Evolutionary conservation across 2,113 vertebrate genomes (phyloP).

Genomic region (Regulus satrapa): DNA sequence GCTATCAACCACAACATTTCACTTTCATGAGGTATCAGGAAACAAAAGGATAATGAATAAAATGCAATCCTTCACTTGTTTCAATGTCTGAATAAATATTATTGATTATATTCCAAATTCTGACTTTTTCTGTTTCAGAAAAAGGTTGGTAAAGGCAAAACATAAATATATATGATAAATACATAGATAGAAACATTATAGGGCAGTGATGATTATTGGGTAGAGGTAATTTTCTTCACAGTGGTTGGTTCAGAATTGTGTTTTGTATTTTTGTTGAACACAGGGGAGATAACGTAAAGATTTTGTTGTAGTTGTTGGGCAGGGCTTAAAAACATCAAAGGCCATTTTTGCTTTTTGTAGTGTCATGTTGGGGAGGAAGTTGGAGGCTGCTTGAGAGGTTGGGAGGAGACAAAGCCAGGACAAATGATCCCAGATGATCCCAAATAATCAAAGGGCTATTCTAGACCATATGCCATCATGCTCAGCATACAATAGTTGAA

Average conservation of each 20-base stretch:
- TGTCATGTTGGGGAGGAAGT: background rate
- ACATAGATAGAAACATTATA: background rate
- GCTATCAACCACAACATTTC: background rate
- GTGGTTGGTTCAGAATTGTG: background rate
- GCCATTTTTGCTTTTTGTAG: background rate
- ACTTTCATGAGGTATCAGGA: background rate
- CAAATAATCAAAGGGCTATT: background rate
- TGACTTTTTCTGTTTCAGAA: background rate
- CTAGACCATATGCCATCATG: background rate
- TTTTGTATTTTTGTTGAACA: background rate
- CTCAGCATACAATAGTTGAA: background rate
- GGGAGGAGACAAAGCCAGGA: background rate
- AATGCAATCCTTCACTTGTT: background rate
- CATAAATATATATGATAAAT: too few species aligned
- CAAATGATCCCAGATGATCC: background rate
- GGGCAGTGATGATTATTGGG: background rate
- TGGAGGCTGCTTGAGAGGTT: rapidly evolving
- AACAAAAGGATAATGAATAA: background rate
- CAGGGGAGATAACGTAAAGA: rapidly evolving
- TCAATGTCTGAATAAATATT: background rate
- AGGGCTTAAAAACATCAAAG: background rate
- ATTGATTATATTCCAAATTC: background rate
- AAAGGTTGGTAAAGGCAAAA: background rate
- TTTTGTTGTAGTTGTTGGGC: background rate
- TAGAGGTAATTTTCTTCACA: background rate